Conservation (phyloP, 2,113 vertebrate species). For the Tursiops truncatus region DNA sequence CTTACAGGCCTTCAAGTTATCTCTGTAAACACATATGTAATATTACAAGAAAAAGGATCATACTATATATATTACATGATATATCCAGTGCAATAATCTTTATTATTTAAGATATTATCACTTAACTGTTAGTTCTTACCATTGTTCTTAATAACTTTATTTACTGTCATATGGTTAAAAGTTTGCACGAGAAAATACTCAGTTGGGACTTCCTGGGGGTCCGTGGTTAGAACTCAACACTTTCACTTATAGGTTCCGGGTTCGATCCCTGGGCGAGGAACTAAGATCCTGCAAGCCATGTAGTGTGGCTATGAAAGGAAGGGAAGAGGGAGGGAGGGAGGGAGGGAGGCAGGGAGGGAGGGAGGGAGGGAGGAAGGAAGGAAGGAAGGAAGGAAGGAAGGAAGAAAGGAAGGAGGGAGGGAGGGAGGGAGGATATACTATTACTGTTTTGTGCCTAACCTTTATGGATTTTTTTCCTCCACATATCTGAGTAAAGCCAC, state of each 20-base stretch:
- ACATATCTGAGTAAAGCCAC: conserved; percentile 34
- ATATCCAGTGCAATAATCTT: background rate
- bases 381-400: too few relatives aligned
- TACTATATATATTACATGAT: background rate
- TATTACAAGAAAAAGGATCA: background rate
- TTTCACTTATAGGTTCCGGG: too few relatives aligned
- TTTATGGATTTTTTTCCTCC: background rate
- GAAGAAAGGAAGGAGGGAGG: too few relatives aligned
- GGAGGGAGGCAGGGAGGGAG: too few relatives aligned
- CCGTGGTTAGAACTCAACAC: too few relatives aligned
- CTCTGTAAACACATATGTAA: background rate
- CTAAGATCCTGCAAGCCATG: too few relatives aligned
- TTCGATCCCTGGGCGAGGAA: too few relatives aligned
- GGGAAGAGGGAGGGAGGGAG: too few relatives aligned
- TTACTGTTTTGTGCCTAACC: conserved; percentile 2
- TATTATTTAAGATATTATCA: background rate
- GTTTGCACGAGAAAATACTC: background rate
- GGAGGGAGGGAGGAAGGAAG: too few relatives aligned
- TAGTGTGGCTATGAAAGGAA: too few relatives aligned
- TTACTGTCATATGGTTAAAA: background rate
- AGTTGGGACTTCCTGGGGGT: too few relatives aligned
- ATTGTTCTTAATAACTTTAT: background rate
- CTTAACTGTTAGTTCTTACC: background rate
- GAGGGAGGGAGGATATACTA: too few relatives aligned
- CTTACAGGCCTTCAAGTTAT: background rate